Percentiles rank a stretch among this genome's conserved stretches.
Conservation (phyloP, 1,140 invertebrate genomes). For the Drosophila carrolli region DNA sequence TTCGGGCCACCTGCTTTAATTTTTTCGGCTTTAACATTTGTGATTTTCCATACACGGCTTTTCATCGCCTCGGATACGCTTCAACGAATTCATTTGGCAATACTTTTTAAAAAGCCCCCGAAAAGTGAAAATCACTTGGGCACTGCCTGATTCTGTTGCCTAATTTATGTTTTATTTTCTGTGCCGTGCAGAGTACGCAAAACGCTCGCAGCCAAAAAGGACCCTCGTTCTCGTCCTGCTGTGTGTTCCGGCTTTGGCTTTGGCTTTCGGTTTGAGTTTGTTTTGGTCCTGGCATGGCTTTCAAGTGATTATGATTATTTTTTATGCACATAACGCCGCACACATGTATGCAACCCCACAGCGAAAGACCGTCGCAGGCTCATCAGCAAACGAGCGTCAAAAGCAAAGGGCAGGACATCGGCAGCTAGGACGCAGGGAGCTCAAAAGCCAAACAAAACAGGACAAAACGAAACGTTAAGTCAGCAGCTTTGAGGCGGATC, state of each 20-base stretch:
- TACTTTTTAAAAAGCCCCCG: constrained; percentile 64
- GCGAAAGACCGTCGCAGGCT: constrained; percentile 42
- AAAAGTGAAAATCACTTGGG: constrained; percentile 43
- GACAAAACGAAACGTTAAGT: constrained; percentile 37
- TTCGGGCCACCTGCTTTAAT: constrained; percentile 26
- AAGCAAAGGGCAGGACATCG: constrained; percentile 58
- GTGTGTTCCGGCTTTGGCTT: constrained; percentile 11
- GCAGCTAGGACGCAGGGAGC: constrained; percentile 24
- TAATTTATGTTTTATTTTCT: constrained; percentile 49
- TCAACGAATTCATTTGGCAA: constrained; percentile 56
- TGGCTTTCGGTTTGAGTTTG: background rate
- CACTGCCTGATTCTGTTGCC: constrained; percentile 20
- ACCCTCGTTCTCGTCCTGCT: constrained; percentile 26
- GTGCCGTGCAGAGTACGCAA: constrained; percentile 56
- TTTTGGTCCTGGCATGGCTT: constrained; percentile 41
- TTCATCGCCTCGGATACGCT: background rate
- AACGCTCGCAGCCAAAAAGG: constrained; percentile 51
- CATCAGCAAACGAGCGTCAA: constrained; percentile 56
- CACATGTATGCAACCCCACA: constrained; percentile 39
- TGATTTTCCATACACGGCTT: constrained; percentile 29
- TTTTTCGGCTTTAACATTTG: constrained; percentile 24
- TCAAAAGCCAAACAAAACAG: constrained; percentile 31
- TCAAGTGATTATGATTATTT: constrained; percentile 83
- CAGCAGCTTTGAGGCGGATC: constrained; percentile 28
- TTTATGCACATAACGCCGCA: constrained; percentile 79